These are phyloP conservation scores for Agrochola lychnidis DNA, from an alignment of 2,888 invertebrate species.

Conservation along the genomic window DNA sequence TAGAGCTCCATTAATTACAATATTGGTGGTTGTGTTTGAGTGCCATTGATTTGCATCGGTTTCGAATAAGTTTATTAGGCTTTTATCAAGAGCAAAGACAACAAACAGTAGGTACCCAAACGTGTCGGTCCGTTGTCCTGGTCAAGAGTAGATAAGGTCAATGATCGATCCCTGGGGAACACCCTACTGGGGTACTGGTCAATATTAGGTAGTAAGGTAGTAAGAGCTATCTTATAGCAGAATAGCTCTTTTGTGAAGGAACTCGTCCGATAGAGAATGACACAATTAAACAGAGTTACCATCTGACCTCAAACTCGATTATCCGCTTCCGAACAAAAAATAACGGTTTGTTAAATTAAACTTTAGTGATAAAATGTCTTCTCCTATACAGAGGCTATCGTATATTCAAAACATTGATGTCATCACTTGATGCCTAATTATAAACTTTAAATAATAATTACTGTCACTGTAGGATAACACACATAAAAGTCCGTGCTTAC, in stretches of 20 bases:
- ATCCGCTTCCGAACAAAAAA: constrained; percentile 68
- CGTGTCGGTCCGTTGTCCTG: neutral
- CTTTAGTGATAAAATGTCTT: constrained; percentile 73
- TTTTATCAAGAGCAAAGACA: constrained; percentile 6
- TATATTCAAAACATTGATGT: constrained; percentile 76
- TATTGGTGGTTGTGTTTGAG: neutral
- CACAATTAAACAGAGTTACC: constrained; percentile 54
- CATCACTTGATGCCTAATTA: constrained; percentile 70
- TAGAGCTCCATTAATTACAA: no score
- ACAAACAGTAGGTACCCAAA: neutral
- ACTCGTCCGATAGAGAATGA: constrained; percentile 25
- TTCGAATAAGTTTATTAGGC: neutral
- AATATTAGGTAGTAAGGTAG: neutral
- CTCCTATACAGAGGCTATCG: constrained; percentile 80
- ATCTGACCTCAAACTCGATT: constrained; percentile 70
- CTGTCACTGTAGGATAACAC: constrained; percentile 53
- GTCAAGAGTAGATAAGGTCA: constrained; percentile 4
- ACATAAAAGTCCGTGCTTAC: constrained; percentile 32
- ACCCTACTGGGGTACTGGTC: constrained; percentile 5
- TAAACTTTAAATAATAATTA: constrained; percentile 67
- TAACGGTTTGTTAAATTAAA: constrained; percentile 73
- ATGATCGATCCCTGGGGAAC: constrained; percentile 18
- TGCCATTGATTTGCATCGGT: neutral
- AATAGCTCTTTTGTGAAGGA: constrained; percentile 24
- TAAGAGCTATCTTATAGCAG: constrained; percentile 1